Evolutionary conservation across 1,140 invertebrate genomes (phyloP).

Genomic region (Papilio helenus): DNA sequence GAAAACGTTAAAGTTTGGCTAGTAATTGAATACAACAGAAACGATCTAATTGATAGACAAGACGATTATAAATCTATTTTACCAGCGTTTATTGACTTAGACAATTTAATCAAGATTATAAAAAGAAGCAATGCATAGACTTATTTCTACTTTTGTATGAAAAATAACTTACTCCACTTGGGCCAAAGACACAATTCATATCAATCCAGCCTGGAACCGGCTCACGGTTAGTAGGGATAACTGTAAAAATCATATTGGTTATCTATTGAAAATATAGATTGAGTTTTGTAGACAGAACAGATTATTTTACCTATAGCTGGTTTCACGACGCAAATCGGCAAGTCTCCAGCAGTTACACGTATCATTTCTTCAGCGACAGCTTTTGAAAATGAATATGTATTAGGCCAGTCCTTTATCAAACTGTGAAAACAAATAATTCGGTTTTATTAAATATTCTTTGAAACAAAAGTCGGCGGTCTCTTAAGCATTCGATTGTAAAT

Average conservation of each 20-base stretch:
- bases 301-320: slow-evolving; percentile 85
- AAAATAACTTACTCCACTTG: slow-evolving; percentile 40
- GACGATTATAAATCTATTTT: neutral
- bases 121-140: neutral
- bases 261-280: neutral
- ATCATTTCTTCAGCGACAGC: slow-evolving; percentile 89
- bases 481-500: too few relatives aligned
- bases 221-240: slow-evolving; percentile 22
- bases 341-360: slow-evolving; percentile 81
- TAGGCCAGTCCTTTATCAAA: slow-evolving; percentile 88
- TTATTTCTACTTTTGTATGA: neutral
- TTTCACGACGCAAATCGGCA: slow-evolving; percentile 89
- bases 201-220: slow-evolving; percentile 44
- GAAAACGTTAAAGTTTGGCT: neutral
- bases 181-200: slow-evolving; percentile 38
- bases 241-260: slow-evolving; percentile 16
- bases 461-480: neutral
- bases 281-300: slow-evolving; percentile 25
- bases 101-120: neutral
- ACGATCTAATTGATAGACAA: neutral
- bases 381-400: slow-evolving; percentile 93
- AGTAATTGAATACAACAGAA: neutral
- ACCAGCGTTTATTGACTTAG: neutral
- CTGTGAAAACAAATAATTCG: slow-evolving; percentile 59
- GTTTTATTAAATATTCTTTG: neutral